Percentiles rank a stretch among this genome's conserved stretches.
Conservation (phyloP, 2,113 vertebrate species). For the Calcarius ornatus region DNA sequence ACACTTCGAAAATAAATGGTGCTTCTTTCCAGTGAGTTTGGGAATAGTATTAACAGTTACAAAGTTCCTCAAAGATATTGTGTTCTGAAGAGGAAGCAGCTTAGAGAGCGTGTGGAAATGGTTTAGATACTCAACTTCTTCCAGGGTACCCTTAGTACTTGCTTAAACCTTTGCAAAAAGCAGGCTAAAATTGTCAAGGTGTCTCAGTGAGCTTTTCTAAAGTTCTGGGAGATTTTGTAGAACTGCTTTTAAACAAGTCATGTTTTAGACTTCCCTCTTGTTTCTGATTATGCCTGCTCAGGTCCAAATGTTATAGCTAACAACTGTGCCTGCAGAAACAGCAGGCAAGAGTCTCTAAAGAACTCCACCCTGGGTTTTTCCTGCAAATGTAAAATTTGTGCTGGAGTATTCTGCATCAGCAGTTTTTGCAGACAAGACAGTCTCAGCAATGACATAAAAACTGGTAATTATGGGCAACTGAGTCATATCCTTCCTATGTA, state of each 20-base stretch:
- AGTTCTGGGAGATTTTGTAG: not conserved
- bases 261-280: not conserved
- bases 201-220: not conserved
- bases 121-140: not conserved
- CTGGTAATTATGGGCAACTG: conserved; percentile 22
- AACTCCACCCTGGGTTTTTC: not conserved
- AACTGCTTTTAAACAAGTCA: not conserved
- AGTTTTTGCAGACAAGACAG: not conserved
- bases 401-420: not conserved
- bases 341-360: not conserved
- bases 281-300: not conserved
- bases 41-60: not conserved
- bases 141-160: not conserved
- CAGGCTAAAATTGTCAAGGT: not conserved
- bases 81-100: not conserved
- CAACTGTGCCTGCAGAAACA: not conserved
- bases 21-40: not conserved
- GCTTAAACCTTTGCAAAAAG: not conserved
- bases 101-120: not conserved
- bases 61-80: not conserved
- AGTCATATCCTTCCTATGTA: conserved; percentile 18
- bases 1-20: not conserved
- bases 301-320: not conserved
- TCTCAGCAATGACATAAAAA: not conserved
- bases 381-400: not conserved